Evolutionary conservation across 2,888 invertebrate genomes (phyloP), one percentile per base, ranked within the genome.

Genomic region (Liopterus haemorrhoidalis): DNA sequence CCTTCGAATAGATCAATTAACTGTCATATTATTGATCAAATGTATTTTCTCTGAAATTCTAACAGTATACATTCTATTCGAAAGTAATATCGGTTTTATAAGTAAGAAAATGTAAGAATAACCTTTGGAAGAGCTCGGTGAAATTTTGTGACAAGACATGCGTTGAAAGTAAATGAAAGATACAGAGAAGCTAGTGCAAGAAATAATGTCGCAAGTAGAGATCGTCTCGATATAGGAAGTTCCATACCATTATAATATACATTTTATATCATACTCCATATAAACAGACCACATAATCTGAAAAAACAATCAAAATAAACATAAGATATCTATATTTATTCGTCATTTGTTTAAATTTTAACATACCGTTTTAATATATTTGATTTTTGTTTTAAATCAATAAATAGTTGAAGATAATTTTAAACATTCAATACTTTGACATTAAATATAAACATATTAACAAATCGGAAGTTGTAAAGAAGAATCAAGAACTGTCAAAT

Each of bases 111-210:
- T 9, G 18, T 19, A 31, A 15, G 12, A 5, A 30, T 62, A 60
- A 76, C 76, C 68, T 70, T 72, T 59, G 73, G 73, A 50, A 76
- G 60, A 35, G 71, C 70, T 60, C 70, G 72, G 50, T 72, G 70
- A 50, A 77, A 68, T 57, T 72, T 74, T 37, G 72, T 67, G 42
- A 77, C 68, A 37, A 77, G 62, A 59, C 77, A 78, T 31, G 74
- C 71, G 60, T 77, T 77, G 58, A 75, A 76, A 33, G 73, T 70
- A 56, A 76, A 77, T n/a, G 75, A 73, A 50, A 78, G 67, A 57
- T 76, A 76, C 51, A 76, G 63, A 44, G 77, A 70, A 49, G 72
- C 68, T 50, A 72, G 60, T 55, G 73, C 75, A 53, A 70, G 58
- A 36, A 70, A 48, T 52, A 71, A 59, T 42, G 66, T 70, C 52